Conservation (phyloP, 2,113 vertebrate genomes). For the Synchiropus splendidus region DNA sequence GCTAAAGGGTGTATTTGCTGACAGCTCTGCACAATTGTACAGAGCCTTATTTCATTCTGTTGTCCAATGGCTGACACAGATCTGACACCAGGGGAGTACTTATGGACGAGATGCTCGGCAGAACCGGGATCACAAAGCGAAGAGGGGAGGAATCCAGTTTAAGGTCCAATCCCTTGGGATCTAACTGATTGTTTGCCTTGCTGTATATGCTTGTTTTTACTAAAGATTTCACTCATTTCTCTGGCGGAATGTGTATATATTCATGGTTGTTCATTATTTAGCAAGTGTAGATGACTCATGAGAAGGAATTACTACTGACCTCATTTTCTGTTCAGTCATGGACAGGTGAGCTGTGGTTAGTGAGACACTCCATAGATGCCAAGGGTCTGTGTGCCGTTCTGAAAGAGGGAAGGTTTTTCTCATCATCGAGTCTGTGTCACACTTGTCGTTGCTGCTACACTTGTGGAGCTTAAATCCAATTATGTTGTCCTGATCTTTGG, state of each 20-base stretch:
- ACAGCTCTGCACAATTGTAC: no score
- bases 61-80: neutral
- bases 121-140: neutral
- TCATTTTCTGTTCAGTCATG: no score
- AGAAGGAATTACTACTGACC: no score
- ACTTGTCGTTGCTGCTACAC: conserved; percentile 14
- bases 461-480: conserved; percentile 34
- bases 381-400: neutral
- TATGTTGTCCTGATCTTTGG: conserved; percentile 27
- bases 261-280: no score
- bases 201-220: no score
- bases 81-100: neutral
- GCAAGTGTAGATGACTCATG: no score
- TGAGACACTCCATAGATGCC: no score
- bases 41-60: neutral
- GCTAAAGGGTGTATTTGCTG: neutral
- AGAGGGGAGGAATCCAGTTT: conserved; percentile 3
- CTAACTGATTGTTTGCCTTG: no score
- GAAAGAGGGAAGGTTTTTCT: conserved; percentile 4
- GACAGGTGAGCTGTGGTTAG: no score
- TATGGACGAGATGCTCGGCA: neutral
- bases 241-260: no score
- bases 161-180: no score
- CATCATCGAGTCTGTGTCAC: conserved; percentile 12
- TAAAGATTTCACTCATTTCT: no score